Evolutionary conservation across 2,113 vertebrate genomes (phyloP).

Genomic region (Cinclus mexicanus): DNA sequence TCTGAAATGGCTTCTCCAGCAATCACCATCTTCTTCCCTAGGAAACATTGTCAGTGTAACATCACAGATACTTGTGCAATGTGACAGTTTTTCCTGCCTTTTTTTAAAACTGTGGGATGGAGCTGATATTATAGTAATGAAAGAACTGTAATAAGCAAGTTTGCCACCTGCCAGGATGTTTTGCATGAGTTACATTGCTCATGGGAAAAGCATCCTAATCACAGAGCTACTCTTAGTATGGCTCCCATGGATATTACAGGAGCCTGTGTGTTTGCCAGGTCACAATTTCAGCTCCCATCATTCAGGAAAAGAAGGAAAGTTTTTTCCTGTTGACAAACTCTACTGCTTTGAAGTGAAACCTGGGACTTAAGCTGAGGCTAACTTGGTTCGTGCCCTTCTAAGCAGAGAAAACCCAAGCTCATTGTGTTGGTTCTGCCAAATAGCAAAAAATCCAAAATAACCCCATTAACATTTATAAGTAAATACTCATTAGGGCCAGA

Average conservation of each 20-base stretch:
- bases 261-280: background rate
- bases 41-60: background rate
- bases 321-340: background rate
- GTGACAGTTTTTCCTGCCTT: background rate
- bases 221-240: background rate
- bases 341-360: background rate
- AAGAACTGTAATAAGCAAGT: background rate
- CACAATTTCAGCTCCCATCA: background rate
- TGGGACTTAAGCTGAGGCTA: background rate
- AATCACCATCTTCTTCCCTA: background rate
- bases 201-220: background rate
- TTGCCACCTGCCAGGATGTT: background rate
- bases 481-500: background rate
- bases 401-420: background rate
- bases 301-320: background rate
- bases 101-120: background rate
- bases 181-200: background rate
- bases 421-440: background rate
- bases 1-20: background rate
- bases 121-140: background rate
- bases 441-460: background rate
- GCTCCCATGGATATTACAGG: background rate
- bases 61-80: background rate
- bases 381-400: background rate
- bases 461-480: background rate